A percentile compares a stretch with the other conserved stretches of the same genome.
These are phyloP conservation scores for Drosophila athabasca DNA, from an alignment of 1,140 invertebrate genomes.

Conservation along the genomic window DNA sequence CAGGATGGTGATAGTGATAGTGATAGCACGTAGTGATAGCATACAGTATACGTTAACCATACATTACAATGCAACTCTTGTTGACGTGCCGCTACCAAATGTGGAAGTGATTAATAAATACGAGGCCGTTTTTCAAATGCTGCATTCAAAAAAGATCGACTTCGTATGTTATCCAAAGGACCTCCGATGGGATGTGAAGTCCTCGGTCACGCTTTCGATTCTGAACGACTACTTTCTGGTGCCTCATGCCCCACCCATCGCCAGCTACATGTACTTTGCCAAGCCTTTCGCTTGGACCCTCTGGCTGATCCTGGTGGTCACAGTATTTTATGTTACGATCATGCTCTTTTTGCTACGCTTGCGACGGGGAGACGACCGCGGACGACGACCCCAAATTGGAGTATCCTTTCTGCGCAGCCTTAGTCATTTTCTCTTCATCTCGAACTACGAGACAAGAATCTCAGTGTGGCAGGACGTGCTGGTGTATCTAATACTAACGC, in stretches of 20 bases:
- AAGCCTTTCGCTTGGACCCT: constrained; percentile 46
- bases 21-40: too few species aligned
- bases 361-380: not conserved
- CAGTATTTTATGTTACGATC: constrained; percentile 23
- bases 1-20: too few species aligned
- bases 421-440: constrained; percentile 46
- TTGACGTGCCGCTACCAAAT: not conserved
- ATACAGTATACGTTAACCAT: too few species aligned
- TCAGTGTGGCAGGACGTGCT: constrained; percentile 12
- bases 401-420: constrained; percentile 37
- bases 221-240: constrained; percentile 11
- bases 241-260: constrained; percentile 46
- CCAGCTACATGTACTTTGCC: constrained; percentile 51
- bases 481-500: constrained; percentile 22
- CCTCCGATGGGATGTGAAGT: not conserved
- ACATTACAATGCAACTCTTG: constrained; percentile 39
- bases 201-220: constrained; percentile 26
- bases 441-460: too few species aligned
- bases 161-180: constrained; percentile 30
- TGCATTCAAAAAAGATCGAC: constrained; percentile 18
- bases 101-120: not conserved
- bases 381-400: constrained; percentile 29
- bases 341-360: constrained; percentile 30
- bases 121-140: rapidly evolving
- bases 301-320: constrained; percentile 41